Evolutionary conservation across 2,797 vertebrate genomes (phyloP).

Genomic region (Alectoris magna): DNA sequence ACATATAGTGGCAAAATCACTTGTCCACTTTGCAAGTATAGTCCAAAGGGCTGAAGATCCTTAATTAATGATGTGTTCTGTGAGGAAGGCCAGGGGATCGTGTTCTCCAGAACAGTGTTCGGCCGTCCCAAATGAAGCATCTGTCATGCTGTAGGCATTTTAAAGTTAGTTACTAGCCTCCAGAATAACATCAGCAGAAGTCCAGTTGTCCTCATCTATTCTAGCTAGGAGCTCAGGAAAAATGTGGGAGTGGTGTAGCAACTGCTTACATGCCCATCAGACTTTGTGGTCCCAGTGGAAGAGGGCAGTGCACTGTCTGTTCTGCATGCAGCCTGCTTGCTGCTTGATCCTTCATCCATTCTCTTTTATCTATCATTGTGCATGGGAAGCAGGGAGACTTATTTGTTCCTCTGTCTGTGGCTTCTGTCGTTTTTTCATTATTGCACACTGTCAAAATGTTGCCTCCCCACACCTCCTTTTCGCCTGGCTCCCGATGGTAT

Average conservation of each 20-base stretch:
- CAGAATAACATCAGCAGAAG: background rate
- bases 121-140: background rate
- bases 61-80: background rate
- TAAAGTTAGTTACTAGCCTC: background rate
- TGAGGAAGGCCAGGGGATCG: background rate
- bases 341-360: conserved; percentile 26
- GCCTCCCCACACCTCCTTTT: conserved; percentile 29
- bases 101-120: background rate
- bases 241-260: background rate
- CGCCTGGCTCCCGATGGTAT: conserved; percentile 23
- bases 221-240: background rate
- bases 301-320: background rate
- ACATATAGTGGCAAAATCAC: background rate
- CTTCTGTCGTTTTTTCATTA: conserved; percentile 57
- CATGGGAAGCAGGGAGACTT: conserved; percentile 46
- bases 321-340: conserved; percentile 48
- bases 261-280: background rate
- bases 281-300: conserved; percentile 15
- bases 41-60: background rate
- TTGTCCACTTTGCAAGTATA: background rate
- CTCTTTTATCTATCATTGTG: conserved; percentile 54
- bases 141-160: background rate
- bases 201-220: accelerated
- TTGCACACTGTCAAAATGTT: conserved; percentile 51
- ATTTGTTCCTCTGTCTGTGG: conserved; percentile 36